These are phyloP conservation scores for Ianthella basta DNA, from an alignment of 37 sponge, comb jelly and placozoan species.

Conservation along the genomic window DNA sequence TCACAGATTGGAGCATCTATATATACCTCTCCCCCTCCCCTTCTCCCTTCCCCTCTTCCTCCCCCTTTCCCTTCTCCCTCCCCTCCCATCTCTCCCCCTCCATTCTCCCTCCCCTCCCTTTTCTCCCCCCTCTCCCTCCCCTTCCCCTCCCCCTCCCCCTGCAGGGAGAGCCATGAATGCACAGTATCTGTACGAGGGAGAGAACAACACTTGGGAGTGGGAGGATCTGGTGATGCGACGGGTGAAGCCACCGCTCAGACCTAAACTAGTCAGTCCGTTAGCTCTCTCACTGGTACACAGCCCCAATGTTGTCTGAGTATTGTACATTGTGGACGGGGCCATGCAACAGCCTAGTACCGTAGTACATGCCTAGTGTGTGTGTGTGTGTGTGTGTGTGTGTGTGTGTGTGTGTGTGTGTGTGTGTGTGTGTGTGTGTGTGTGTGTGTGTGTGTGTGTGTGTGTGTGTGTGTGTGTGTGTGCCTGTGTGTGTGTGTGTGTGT, in stretches of 20 bases:
- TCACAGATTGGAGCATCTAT: no score
- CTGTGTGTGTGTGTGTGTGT: conserved; percentile 20
- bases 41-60: neutral
- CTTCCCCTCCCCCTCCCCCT: neutral
- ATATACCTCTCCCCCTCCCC: neutral
- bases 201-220: conserved; percentile 76
- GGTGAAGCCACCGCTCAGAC: conserved; percentile 70
- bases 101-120: neutral
- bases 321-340: no score
- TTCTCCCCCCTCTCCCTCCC: neutral
- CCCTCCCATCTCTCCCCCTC: no score
- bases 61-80: neutral
- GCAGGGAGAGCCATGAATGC: conserved; percentile 37
- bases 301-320: no score
- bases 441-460: no score
- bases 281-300: neutral
- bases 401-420: no score
- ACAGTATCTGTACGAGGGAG: conserved; percentile 35
- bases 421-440: no score
- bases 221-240: conserved; percentile 53
- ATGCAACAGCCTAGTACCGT: no score
- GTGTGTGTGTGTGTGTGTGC: no score
- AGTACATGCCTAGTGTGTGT: no score
- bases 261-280: conserved; percentile 51
- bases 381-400: no score